Base-by-base conservation (phyloP, 2,888 invertebrate species). In the Trissolcus brochymenae region DNA sequence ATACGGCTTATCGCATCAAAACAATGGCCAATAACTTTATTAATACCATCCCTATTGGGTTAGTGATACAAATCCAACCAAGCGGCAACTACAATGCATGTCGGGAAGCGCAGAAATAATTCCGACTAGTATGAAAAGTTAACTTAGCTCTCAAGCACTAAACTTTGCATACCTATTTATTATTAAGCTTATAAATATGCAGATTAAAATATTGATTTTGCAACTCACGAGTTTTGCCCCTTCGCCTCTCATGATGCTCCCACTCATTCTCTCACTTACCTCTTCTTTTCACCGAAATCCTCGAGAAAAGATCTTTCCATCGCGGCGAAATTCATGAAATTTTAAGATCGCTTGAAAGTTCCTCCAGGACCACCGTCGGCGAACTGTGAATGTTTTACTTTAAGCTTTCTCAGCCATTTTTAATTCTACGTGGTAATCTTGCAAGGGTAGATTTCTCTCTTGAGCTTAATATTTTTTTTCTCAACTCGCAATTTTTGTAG, bases 111-210 rank as follows among this genome's bases (percentile, higher is more conserved):
- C 46, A 16, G 14, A 40, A 14, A 61, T 46, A 66, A 67, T 40
- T 60, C 60, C 19, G 6, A 41, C 41, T 29, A 25, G 67, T 53
- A 67, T 76, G 53, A 68, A 77, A 77, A 72, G 72, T 67, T 72
- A 46, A 64, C 64, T 17, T 54, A 64, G 60, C 59, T 77, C 62
- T 72, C 51, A 46, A 67, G 57, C 25, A 54, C 61, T 43, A 56
- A 74, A 71, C 67, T 78, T 74, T 74, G 25, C 67, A 60, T 59
- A 56, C 72, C 76, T 80, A 82, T 82, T 80, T 81, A 81, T 82
- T 83, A 83, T 82, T 80, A 78, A 83, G 76, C 81, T 81, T 77
- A 80, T 81, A 81, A 82, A 82, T 83, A 82, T 82, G 82, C 75
- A 82, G 70, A 79, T 79, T 50, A 68, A 74, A 51, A 70, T 79